These are phyloP conservation scores for Sogatella furcifera DNA, from an alignment of 1,140 invertebrate genomes.

Conservation along the genomic window DNA sequence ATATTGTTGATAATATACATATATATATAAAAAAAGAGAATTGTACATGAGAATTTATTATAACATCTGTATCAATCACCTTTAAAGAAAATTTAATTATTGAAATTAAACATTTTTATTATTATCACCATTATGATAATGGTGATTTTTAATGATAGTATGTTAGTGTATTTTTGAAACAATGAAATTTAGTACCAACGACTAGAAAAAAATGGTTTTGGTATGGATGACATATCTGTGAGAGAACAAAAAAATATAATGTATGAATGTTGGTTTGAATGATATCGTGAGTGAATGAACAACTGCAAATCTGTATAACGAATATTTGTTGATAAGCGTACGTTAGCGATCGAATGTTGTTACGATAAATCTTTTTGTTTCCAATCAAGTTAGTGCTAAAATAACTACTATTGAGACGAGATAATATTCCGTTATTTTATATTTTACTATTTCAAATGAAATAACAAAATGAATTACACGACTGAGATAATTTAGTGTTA, in stretches of 20 bases:
- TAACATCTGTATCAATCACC: slow-evolving; percentile 12
- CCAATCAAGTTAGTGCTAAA: background rate
- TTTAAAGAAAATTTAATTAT: slow-evolving; percentile 12
- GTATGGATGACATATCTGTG: background rate
- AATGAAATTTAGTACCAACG: slow-evolving; percentile 17
- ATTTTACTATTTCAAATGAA: slow-evolving; percentile 14
- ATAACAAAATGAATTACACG: slow-evolving; percentile 7
- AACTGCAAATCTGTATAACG: background rate
- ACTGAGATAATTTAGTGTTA: slow-evolving; percentile 17
- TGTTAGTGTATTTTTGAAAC: slow-evolving; percentile 20
- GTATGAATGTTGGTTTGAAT: slow-evolving; percentile 4
- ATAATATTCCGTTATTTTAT: slow-evolving; percentile 15
- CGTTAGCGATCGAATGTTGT: background rate
- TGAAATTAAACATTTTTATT: slow-evolving; percentile 6
- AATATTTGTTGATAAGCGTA: background rate
- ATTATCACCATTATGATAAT: slow-evolving; percentile 1
- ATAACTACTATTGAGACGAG: background rate
- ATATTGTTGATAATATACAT: slow-evolving; percentile 15
- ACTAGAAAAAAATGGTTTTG: slow-evolving; percentile 12
- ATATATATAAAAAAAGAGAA: slow-evolving; percentile 3
- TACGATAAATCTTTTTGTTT: background rate
- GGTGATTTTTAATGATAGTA: slow-evolving; percentile 2
- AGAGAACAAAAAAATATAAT: slow-evolving; percentile 6
- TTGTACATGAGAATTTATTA: slow-evolving; percentile 11
- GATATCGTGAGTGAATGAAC: background rate